Evolutionary conservation across 2,113 vertebrate species (phyloP).

Genomic region (Chaetodon auriga): DNA sequence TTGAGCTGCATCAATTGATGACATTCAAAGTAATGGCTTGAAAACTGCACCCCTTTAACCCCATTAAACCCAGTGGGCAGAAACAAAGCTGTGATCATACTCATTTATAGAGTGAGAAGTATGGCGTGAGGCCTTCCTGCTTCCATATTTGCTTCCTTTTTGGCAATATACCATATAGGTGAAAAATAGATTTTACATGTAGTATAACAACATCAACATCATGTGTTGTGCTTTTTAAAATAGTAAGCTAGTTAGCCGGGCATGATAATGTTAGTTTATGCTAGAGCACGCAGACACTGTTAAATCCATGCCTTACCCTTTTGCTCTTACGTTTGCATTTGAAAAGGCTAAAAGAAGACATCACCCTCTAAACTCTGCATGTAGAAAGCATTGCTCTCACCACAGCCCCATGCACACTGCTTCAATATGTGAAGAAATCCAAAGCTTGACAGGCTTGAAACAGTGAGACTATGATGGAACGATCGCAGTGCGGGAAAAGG

Average conservation of each 20-base stretch:
- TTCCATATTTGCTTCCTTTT: neutral
- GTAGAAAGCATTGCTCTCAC: neutral
- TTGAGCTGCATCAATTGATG: conserved; percentile 30
- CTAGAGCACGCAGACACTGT: too few species aligned
- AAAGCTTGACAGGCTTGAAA: neutral
- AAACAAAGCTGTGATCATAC: conserved; percentile 7
- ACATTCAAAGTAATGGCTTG: conserved; percentile 59
- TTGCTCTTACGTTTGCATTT: neutral
- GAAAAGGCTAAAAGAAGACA: neutral
- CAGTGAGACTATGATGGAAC: neutral
- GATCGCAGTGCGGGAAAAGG: neutral
- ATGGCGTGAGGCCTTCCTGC: neutral
- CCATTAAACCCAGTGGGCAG: conserved; percentile 42
- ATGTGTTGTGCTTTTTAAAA: too few species aligned
- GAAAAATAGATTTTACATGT: too few species aligned
- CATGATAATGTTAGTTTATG: too few species aligned
- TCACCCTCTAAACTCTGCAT: neutral
- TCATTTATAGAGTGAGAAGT: neutral
- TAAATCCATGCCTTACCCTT: neutral
- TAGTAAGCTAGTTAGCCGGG: neutral
- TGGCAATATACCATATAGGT: too few species aligned
- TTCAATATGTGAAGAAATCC: neutral
- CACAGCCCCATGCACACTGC: neutral
- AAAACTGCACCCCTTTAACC: conserved; percentile 25
- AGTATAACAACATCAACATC: too few species aligned